Conservation (phyloP, 2,113 vertebrate species). For the Phaetusa simplex region DNA sequence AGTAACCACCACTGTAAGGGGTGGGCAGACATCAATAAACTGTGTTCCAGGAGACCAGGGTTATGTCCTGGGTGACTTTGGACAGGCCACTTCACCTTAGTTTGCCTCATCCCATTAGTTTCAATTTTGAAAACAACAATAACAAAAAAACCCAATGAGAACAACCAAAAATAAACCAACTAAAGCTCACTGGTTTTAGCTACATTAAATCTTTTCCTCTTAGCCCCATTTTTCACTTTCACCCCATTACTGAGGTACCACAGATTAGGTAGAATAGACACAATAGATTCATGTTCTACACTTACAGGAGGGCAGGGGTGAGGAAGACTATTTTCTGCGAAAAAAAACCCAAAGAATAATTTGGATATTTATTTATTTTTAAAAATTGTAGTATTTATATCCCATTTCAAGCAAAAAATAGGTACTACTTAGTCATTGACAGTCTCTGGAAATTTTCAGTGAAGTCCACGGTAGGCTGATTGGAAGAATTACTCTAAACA, state of each 20-base stretch:
- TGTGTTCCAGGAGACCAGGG: background rate
- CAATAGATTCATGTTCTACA: background rate
- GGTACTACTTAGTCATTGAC: background rate
- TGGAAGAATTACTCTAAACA: background rate
- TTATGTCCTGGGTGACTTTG: background rate
- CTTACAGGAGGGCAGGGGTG: background rate
- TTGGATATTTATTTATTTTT: background rate
- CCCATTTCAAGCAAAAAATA: background rate
- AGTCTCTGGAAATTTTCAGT: background rate
- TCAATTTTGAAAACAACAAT: background rate
- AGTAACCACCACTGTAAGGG: background rate
- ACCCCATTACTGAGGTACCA: background rate
- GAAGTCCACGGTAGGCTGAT: background rate
- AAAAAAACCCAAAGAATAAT: background rate
- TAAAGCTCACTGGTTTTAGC: background rate
- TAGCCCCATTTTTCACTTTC: background rate
- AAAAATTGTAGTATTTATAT: background rate
- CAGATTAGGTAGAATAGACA: background rate
- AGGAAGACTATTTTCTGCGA: background rate
- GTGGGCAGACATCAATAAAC: background rate
- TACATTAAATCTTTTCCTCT: background rate
- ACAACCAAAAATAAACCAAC: background rate
- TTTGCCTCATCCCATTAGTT: background rate
- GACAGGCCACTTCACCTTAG: background rate
- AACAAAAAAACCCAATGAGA: background rate